phyloP scores from a whole-genome alignment of 2,113 vertebrate species.

The Psettodes erumei region DNA sequence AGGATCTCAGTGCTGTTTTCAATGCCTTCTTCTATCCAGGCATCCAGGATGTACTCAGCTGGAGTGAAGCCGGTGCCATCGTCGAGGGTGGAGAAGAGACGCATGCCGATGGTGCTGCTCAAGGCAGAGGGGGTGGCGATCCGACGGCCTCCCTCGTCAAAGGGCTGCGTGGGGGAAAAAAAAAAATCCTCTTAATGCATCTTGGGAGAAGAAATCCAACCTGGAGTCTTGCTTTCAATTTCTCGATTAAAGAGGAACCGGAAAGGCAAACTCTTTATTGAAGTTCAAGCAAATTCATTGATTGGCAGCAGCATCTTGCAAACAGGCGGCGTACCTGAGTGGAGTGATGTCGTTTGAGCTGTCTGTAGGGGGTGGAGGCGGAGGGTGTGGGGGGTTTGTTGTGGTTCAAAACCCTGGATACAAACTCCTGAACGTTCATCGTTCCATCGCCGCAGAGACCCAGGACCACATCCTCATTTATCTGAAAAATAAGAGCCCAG shows the following conservation, averaged over 20 bases:
- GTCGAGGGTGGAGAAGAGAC: constrained; percentile 92
- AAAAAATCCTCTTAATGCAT: background rate
- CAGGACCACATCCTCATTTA: constrained; percentile 84
- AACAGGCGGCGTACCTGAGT: constrained; percentile 85
- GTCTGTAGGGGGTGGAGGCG: constrained; percentile 92
- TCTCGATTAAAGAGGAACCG: background rate
- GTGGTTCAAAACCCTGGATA: constrained; percentile 85
- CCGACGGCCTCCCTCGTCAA: constrained; percentile 91
- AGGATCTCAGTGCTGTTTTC: constrained; percentile 93
- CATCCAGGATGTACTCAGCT: constrained; percentile 88
- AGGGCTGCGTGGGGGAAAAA: constrained; percentile 81
- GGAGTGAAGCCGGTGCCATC: constrained; percentile 90
- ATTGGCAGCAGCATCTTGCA: no score
- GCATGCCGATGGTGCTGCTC: constrained; percentile 85
- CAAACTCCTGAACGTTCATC: constrained; percentile 91
- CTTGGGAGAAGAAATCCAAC: background rate
- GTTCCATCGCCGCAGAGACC: constrained; percentile 83
- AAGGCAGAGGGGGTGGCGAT: constrained; percentile 82
- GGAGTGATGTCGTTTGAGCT: constrained; percentile 93
- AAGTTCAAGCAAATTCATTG: background rate
- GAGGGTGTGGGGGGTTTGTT: constrained; percentile 87
- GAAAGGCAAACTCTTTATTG: background rate
- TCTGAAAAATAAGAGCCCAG: constrained; percentile 79
- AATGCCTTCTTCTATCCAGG: constrained; percentile 93
- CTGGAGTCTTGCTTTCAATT: background rate